Evolutionary conservation across 2,888 invertebrate species (phyloP), one percentile per base, ranked within the genome.

Genomic region (Drosophila lutescens): DNA sequence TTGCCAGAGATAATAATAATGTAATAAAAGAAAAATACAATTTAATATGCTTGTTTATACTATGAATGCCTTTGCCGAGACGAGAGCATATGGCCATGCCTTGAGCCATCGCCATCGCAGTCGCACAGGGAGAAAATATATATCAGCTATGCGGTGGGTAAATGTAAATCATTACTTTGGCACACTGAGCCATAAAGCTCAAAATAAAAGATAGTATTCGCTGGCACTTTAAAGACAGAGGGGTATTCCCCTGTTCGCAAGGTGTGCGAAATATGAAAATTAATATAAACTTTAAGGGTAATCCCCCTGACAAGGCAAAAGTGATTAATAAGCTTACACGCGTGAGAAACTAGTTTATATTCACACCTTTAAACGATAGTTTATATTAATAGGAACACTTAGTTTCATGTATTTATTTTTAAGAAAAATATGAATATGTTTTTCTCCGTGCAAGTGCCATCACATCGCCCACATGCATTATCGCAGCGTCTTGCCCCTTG

Each of bases 1-100:
- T 85, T 85, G 88, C 88, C 89, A 83, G 86, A 85, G 89, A 89
- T 89, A 88, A 89, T 85, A 89, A 85, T 89, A 85, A 85, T 85
- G 89, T 85, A 89, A 89, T 89, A 89, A 85, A 89, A 89, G 79
- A 83, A 87, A 82, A 79, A 86, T 89, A 89, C 83, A 84, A 89
- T 84, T 84, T 84, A 84, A 84, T 84, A 89, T 84, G 88, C 86
- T 86, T 84, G 89, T 84, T 89, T 88, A 84, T 84, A 82, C 77
- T 78, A 86, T 69, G 73, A 62, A 80, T 86, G 68, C 63, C 46
- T 15, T 17, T 41, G 65, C 69, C 38, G 41, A 17, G 41, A 55
- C 34, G 32, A 44, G 26, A 62, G 55, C 74, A 71, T 71, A 69
- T 69, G 69, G 74, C 66, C 66, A 23, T 26, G 74, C 46, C 74